These are phyloP conservation scores for Corythaeola cristata DNA, from an alignment of 2,113 vertebrate genomes.

Conservation along the genomic window DNA sequence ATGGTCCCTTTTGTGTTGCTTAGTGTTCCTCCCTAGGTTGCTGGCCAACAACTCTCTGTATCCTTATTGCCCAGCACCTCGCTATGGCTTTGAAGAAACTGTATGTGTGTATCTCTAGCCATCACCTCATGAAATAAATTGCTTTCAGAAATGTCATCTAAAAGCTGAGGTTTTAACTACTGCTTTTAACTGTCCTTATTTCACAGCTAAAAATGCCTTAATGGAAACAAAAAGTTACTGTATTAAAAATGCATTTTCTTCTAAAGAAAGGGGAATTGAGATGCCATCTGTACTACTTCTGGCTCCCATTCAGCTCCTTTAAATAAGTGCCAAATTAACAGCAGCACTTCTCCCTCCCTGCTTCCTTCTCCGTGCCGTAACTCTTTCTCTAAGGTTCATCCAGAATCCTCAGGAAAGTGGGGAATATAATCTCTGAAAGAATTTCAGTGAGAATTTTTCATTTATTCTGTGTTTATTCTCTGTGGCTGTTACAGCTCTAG, in stretches of 20 bases:
- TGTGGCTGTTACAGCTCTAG: neutral
- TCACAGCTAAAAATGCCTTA: neutral
- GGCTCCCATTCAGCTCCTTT: constrained; percentile 20
- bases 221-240: neutral
- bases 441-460: neutral
- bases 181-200: constrained; percentile 10
- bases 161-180: neutral
- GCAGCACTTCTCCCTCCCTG: neutral
- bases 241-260: constrained; percentile 29
- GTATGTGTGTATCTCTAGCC: neutral
- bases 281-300: constrained; percentile 47
- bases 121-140: neutral
- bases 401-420: neutral
- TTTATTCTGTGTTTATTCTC: neutral
- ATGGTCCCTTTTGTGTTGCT: neutral
- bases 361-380: neutral
- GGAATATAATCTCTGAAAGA: neutral
- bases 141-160: neutral
- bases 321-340: constrained; percentile 48
- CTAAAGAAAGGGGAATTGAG: neutral
- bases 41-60: neutral
- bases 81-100: neutral
- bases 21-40: neutral
- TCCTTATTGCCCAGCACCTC: neutral
- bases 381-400: neutral